These are phyloP conservation scores for Lutjanus erythropterus DNA, from an alignment of 2,113 vertebrate genomes.

Conservation along the genomic window DNA sequence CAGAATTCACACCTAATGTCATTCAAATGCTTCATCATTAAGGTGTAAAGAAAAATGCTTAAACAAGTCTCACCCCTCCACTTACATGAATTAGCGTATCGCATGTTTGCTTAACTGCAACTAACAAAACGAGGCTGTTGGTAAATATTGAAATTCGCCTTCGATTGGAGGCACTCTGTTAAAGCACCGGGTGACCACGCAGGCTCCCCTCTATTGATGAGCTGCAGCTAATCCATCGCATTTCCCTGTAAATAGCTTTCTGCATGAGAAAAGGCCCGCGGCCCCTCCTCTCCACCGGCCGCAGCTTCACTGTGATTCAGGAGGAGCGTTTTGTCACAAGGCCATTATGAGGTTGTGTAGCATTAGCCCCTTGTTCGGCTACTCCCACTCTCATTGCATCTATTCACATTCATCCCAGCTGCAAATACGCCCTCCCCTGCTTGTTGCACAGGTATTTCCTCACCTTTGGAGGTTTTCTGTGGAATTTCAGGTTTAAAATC, in stretches of 20 bases:
- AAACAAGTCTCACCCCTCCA: slow-evolving; percentile 46
- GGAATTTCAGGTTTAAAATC: slow-evolving; percentile 5
- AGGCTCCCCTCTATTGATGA: slow-evolving; percentile 76
- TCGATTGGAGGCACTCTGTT: slow-evolving; percentile 78
- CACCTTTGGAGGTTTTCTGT: neutral
- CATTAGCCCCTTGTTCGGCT: slow-evolving; percentile 58
- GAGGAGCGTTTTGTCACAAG: slow-evolving; percentile 57
- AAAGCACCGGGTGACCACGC: slow-evolving; percentile 72
- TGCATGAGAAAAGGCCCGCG: slow-evolving; percentile 84
- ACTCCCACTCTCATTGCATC: slow-evolving; percentile 48
- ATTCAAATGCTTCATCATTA: slow-evolving; percentile 67
- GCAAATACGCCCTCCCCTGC: neutral
- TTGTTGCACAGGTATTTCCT: slow-evolving; percentile 31
- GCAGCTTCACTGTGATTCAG: slow-evolving; percentile 43
- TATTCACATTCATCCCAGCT: slow-evolving; percentile 51
- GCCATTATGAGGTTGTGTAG: slow-evolving; percentile 59
- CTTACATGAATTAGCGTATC: slow-evolving; percentile 54
- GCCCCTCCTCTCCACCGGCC: slow-evolving; percentile 20
- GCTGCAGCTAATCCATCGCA: slow-evolving; percentile 85
- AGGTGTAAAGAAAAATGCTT: slow-evolving; percentile 20
- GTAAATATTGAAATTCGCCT: slow-evolving; percentile 85
- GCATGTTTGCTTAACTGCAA: slow-evolving; percentile 81
- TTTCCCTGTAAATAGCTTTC: slow-evolving; percentile 86
- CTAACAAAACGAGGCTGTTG: slow-evolving; percentile 81
- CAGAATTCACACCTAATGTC: slow-evolving; percentile 69